Base-by-base conservation (phyloP, 2,888 invertebrate genomes). In the Phanerotoma sp. region DNA sequence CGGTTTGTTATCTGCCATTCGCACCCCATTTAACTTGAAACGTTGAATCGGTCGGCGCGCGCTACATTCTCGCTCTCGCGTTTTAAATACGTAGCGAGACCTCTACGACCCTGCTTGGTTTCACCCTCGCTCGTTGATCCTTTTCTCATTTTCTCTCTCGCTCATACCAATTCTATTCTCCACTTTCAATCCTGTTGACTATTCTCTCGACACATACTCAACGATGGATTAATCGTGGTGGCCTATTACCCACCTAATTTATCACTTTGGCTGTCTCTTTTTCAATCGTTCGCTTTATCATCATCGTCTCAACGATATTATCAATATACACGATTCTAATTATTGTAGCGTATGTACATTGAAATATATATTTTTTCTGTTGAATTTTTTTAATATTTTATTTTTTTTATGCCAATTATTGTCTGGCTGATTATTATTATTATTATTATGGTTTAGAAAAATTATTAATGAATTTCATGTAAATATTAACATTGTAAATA, bases 1-100 rank as follows among this genome's bases (percentile, higher is more conserved):
- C 72, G 77, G 75, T 75, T 77, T 74, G 77, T 77, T 77, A 77
- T 77, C 77, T 77, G 77, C 74, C 75, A 75, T 76, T 77, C 71
- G 74, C 77, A 77, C 75, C 72, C 77, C 77, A 77, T 77, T 77
- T 75, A 77, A 77, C 75, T 77, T 74, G 70, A 76, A 76, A 75
- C 74, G 66, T 72, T 69, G 73, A 75, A 75, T 75, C 76, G 68
- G 70, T 66, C 71, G 68, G 68, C 67, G 67, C 69, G 68, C 57
- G 44, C 56, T 57, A 33, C 40, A 38, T 49, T 49, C 49, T 49
- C 50, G 45, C 68, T 72, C 67, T 69, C 66, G 68, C 68, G 68
- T 75, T 75, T 75, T 74, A 74, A 75, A 75, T 75, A 73, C 73
- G 68, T 50, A 38, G 16, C 66, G 66, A 70, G 70, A 71, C 70